phyloP scores from a whole-genome alignment of 2,888 invertebrate genomes.

The Tachina grossa region DNA sequence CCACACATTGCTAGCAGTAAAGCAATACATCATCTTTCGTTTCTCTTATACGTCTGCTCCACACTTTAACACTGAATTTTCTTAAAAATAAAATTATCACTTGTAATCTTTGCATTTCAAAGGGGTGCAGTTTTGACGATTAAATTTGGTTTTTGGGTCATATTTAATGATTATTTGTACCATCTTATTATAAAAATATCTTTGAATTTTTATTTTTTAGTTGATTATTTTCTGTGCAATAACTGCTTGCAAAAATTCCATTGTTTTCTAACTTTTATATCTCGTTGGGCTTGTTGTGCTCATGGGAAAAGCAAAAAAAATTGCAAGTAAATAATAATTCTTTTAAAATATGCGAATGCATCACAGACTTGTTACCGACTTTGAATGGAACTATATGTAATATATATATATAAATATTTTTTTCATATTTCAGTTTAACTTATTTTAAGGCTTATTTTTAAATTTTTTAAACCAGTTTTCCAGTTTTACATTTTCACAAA shows the following conservation, averaged over 20 bases:
- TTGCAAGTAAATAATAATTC: background rate
- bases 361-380: no score
- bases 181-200: background rate
- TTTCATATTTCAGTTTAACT: no score
- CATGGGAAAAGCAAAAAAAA: background rate
- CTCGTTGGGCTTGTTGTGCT: background rate
- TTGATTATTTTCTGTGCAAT: slow-evolving; percentile 1
- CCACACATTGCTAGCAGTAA: background rate
- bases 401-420: no score
- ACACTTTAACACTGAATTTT: slow-evolving; percentile 12
- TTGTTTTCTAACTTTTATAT: slow-evolving; percentile 19
- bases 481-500: no score
- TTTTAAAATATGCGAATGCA: background rate
- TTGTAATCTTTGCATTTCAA: slow-evolving; percentile 15
- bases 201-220: background rate
- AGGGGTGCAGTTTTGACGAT: slow-evolving; percentile 56
- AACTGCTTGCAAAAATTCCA: slow-evolving; percentile 33
- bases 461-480: no score
- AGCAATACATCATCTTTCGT: slow-evolving; percentile 7
- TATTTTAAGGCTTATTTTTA: no score
- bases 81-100: slow-evolving; percentile 47
- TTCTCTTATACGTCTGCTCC: slow-evolving; percentile 25
- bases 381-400: no score
- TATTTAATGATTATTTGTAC: slow-evolving; percentile 54
- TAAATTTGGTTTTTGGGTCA: slow-evolving; percentile 57